Conservation (phyloP, 2,888 invertebrate species). For the Nomada fucata region DNA sequence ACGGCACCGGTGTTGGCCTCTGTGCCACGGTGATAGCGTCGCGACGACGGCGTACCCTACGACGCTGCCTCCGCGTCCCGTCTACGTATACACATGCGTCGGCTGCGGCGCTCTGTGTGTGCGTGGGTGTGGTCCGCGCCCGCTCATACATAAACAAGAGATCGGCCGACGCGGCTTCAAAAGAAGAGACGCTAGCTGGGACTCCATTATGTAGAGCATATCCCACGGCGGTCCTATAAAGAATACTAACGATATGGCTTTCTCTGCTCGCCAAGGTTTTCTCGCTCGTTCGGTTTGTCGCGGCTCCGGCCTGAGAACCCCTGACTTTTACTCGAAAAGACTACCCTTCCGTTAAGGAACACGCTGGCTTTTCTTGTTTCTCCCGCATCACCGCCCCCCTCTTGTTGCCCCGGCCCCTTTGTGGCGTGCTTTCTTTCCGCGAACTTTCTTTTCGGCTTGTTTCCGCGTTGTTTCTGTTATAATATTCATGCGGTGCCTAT, state of each 20-base stretch:
- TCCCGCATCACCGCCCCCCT: neutral
- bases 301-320: slow-evolving; percentile 38
- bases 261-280: slow-evolving; percentile 71
- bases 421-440: neutral
- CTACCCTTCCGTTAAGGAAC: slow-evolving; percentile 43
- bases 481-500: neutral
- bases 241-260: slow-evolving; percentile 84
- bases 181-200: slow-evolving; percentile 82
- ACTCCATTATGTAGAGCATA: slow-evolving; percentile 84
- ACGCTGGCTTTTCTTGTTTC: neutral
- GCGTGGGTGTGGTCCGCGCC: slow-evolving; percentile 79
- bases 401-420: neutral
- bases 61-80: neutral
- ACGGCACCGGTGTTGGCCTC: slow-evolving; percentile 49
- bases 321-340: slow-evolving; percentile 25
- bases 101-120: neutral
- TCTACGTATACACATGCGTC: neutral
- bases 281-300: slow-evolving; percentile 25
- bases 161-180: slow-evolving; percentile 82
- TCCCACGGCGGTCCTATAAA: slow-evolving; percentile 82
- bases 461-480: neutral
- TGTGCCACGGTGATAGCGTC: slow-evolving; percentile 40
- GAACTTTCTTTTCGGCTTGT: neutral
- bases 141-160: slow-evolving; percentile 84
- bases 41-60: slow-evolving; percentile 51